Conservation (phyloP, 2,888 invertebrate species). For the Fissipunctia ypsillon region DNA sequence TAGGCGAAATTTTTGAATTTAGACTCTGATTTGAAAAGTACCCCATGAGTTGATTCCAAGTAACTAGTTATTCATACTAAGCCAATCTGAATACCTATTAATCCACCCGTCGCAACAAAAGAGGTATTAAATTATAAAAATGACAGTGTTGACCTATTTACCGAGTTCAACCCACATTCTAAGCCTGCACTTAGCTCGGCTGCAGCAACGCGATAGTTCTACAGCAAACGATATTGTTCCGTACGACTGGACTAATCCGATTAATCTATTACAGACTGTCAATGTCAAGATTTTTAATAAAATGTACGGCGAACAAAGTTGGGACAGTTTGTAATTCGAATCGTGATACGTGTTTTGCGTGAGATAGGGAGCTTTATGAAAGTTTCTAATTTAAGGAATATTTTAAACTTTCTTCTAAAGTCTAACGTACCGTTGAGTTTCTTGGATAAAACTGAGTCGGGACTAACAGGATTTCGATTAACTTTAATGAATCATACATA, state of each 20-base stretch:
- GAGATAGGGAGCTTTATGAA: slow-evolving; percentile 1
- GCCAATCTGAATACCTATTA: background rate
- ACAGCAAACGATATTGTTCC: background rate
- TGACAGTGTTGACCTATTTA: slow-evolving; percentile 31
- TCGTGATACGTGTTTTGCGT: slow-evolving; percentile 6
- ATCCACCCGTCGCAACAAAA: background rate
- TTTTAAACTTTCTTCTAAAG: background rate
- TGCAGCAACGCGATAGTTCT: slow-evolving; percentile 1
- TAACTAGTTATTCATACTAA: background rate
- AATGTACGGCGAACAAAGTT: slow-evolving; percentile 14
- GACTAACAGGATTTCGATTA: background rate
- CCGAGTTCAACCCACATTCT: background rate
- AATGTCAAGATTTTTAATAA: slow-evolving; percentile 40
- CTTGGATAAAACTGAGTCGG: background rate
- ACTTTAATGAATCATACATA: background rate
- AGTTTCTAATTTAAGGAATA: slow-evolving; percentile 6
- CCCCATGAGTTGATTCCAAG: background rate
- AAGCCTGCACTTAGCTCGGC: slow-evolving; percentile 5
- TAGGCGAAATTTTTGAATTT: background rate
- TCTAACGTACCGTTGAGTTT: background rate
- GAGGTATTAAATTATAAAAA: slow-evolving; percentile 12
- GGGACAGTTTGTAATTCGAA: slow-evolving; percentile 22
- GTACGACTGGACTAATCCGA: background rate
- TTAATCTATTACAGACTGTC: slow-evolving; percentile 24
- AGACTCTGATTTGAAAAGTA: background rate